These are phyloP conservation scores for Lonchura striata DNA, from an alignment of 2,113 vertebrate species.

Conservation along the genomic window DNA sequence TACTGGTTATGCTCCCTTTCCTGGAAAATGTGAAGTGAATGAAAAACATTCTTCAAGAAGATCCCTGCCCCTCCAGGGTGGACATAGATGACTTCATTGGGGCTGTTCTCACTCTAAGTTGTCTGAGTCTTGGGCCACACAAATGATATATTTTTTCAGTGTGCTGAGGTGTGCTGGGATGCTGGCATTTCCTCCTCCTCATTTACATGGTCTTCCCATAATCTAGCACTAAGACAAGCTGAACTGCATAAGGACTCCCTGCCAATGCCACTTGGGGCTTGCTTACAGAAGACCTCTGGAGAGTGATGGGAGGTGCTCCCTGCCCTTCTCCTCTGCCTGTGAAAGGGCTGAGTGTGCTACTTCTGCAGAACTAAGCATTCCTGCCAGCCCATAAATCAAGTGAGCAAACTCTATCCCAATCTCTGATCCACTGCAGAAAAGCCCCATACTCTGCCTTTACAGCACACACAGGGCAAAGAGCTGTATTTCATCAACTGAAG, in stretches of 20 bases:
- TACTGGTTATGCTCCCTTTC: background rate
- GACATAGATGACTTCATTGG: conserved; percentile 44
- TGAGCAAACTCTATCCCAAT: conserved; percentile 8
- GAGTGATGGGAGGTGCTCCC: background rate
- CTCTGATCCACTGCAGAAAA: conserved; percentile 23
- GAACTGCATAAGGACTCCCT: conserved; percentile 27
- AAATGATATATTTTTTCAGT: conserved; percentile 41
- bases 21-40: conserved; percentile 21
- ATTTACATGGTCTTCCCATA: conserved; percentile 53
- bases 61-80: background rate
- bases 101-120: conserved; percentile 39
- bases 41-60: conserved; percentile 26
- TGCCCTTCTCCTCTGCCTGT: conserved; percentile 32
- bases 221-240: background rate
- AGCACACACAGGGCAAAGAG: background rate
- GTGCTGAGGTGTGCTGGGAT: background rate
- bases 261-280: conserved; percentile 5
- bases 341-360: conserved; percentile 56
- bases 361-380: conserved; percentile 33
- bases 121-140: conserved; percentile 21
- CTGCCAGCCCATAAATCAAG: conserved; percentile 50
- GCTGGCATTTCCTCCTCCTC: conserved; percentile 46
- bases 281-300: conserved; percentile 27
- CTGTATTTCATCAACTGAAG: conserved; percentile 45
- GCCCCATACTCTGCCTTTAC: conserved; percentile 12